phyloP scores from a whole-genome alignment of 1,140 invertebrate species.

The Pararge aegeria region DNA sequence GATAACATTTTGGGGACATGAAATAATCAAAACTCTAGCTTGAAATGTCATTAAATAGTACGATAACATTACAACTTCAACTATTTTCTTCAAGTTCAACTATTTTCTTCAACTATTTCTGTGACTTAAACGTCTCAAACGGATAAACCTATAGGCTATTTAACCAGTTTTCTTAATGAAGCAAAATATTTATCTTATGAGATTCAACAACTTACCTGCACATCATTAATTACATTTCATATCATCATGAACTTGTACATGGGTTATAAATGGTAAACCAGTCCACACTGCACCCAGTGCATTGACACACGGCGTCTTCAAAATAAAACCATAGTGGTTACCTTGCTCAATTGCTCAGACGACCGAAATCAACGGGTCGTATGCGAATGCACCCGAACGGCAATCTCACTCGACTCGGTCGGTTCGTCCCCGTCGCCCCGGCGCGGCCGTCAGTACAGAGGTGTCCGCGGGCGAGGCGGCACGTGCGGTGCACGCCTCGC shows the following conservation, averaged over 20 bases:
- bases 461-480: constrained; percentile 74
- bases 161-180: neutral
- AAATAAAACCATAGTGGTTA: constrained; percentile 48
- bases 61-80: no score
- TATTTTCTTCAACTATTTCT: neutral
- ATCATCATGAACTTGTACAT: constrained; percentile 2
- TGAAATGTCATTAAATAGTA: no score
- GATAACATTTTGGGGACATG: no score
- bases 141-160: no score
- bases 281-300: constrained; percentile 18
- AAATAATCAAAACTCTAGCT: no score
- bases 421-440: constrained; percentile 23
- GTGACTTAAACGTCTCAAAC: no score
- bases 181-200: neutral
- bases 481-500: constrained; percentile 72
- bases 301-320: constrained; percentile 34
- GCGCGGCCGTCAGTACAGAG: constrained; percentile 55
- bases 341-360: constrained; percentile 44
- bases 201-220: neutral
- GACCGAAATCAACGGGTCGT: constrained; percentile 49
- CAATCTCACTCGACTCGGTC: constrained; percentile 49
- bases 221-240: neutral
- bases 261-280: constrained; percentile 14
- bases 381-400: constrained; percentile 58
- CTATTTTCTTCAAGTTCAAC: neutral